A percentile compares a stretch with the other conserved stretches of the same genome.
Evolutionary conservation across 1,140 invertebrate genomes (phyloP).

Genomic region (Saccostrea echinata): DNA sequence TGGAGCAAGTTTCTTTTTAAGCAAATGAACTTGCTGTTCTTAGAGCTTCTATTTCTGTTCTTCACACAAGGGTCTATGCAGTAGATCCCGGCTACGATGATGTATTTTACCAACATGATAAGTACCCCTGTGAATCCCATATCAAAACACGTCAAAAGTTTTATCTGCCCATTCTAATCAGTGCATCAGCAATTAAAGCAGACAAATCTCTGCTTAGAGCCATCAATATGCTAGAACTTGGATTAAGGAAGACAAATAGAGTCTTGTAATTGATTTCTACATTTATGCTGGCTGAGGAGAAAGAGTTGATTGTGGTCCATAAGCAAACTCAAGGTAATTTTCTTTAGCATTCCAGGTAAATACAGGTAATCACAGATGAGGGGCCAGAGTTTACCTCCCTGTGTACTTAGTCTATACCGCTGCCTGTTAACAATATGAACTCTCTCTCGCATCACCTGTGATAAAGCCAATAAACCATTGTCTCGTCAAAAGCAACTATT

Average conservation of each 20-base stretch:
- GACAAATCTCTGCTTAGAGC: slow-evolving; percentile 33
- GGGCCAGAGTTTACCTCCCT: slow-evolving; percentile 24
- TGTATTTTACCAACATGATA: neutral
- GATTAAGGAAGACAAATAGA: slow-evolving; percentile 35
- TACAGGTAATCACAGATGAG: slow-evolving; percentile 5
- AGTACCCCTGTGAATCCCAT: neutral
- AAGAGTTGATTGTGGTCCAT: neutral
- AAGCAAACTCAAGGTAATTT: neutral
- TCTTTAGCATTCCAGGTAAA: slow-evolving; percentile 14
- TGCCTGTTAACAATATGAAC: neutral
- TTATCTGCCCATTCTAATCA: neutral
- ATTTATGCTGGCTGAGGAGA: neutral
- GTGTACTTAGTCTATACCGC: slow-evolving; percentile 19
- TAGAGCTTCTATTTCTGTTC: neutral
- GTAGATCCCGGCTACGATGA: neutral
- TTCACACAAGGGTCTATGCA: neutral
- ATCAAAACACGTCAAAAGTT: slow-evolving; percentile 14
- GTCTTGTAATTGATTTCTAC: slow-evolving; percentile 32
- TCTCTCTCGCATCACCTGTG: neutral
- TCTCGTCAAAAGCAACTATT: slow-evolving; percentile 19
- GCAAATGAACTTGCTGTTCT: neutral
- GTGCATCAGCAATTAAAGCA: slow-evolving; percentile 31
- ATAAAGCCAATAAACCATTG: slow-evolving; percentile 22
- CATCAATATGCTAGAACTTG: slow-evolving; percentile 9
- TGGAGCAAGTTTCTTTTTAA: neutral